Evolutionary conservation across 2,888 invertebrate species (phyloP), one percentile per base, ranked within the genome.

Genomic region (Caradrina kadenii): DNA sequence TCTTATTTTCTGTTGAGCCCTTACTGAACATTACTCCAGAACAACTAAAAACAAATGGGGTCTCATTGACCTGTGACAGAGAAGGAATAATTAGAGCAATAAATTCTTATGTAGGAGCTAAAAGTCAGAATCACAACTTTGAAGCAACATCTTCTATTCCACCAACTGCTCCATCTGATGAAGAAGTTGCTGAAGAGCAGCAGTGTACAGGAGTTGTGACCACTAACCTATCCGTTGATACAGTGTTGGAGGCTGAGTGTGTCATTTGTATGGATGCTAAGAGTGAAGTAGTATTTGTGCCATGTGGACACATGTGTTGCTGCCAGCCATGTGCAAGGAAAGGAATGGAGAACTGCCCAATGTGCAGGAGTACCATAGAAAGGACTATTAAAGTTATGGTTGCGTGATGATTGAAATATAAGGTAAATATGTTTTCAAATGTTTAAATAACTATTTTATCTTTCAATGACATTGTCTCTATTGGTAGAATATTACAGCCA

Each of bases 281-380:
- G 90, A 93, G 93, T 83, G 97, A 97, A 90, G 96, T 98, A 63
- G 97, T 98, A 86, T 98, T 98, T 95, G 96, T 98, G 84, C 98
- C 98, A 66, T 98, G 98, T 90, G 98, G 98, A 67, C 98, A 99
- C 92, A 97, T 98, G 88, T 98, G 98, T 89, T 97, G 97, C 89
- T 99, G 98, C 92, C 92, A 96, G 63, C 89, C 91, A 62, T 99
- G 98, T 93, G 97, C 97, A 60, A 90, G 92, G 76, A 93, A 94
- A 83, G 93, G 96, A 31, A 92, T 98, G 69, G 89, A 91, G 2
- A 94, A 93, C 73, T 99, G 98, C 92, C 98, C 98, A 8, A 96
- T 99, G 96, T 98, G 98, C 90, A 96, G 98, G 87, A 96, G 96
- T 72, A 87, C 84, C 42, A 97, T 98, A 83, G 96, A 97, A 82